phyloP scores from a whole-genome alignment of 2,888 invertebrate species.

The Caenorhabditis angaria region DNA sequence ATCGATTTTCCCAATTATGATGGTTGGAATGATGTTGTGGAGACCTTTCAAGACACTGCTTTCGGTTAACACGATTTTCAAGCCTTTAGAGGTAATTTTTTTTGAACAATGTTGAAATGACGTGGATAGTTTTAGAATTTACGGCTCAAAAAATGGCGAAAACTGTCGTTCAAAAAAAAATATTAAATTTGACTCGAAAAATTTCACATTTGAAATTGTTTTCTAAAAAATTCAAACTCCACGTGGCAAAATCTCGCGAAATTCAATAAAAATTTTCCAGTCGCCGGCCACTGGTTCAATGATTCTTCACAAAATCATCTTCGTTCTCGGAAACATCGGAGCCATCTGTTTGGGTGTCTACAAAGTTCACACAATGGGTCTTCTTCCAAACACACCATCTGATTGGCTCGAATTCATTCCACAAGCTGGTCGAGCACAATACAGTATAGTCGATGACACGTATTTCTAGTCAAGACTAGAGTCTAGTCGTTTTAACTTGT shows the following conservation, averaged over 20 bases:
- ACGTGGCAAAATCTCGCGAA: no score
- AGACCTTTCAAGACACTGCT: conserved; percentile 94
- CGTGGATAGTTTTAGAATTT: no score
- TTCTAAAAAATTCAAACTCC: no score
- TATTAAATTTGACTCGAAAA: no score
- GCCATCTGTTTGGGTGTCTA: conserved; percentile 70
- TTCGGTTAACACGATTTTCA: conserved; percentile 78
- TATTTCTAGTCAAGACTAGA: conserved; percentile 14
- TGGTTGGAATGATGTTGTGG: conserved; percentile 99
- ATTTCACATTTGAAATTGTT: no score
- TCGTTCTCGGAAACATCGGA: conserved; percentile 67
- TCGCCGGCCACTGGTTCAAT: conserved; percentile 59
- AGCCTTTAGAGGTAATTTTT: conserved; percentile 49
- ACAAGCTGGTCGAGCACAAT: conserved; percentile 51
- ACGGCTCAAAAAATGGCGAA: no score
- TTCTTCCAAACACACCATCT: conserved; percentile 70
- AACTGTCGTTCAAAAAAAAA: no score
- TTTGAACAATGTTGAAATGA: neutral
- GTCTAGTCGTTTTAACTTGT: no score
- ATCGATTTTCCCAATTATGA: conserved; percentile 99
- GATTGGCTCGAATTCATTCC: conserved; percentile 64
- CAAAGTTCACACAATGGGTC: conserved; percentile 71
- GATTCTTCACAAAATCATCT: conserved; percentile 68
- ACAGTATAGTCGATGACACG: conserved; percentile 42
- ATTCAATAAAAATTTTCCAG: conserved; percentile 39